These are phyloP conservation scores for Drosophila sulfurigaster DNA, from an alignment of 1,140 invertebrate species.

Conservation along the genomic window DNA sequence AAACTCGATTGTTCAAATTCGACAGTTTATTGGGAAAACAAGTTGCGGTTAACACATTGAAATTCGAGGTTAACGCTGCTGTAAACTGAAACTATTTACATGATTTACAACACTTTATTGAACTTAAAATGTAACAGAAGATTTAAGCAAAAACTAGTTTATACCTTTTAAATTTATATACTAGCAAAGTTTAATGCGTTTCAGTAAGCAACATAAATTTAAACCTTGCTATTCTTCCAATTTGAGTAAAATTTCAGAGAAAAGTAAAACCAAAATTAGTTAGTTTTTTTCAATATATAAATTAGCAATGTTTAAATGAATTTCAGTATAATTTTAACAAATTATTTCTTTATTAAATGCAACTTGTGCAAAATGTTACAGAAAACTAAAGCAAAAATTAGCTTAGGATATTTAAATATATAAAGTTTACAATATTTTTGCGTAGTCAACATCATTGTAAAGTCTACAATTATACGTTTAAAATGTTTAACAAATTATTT, in stretches of 20 bases:
- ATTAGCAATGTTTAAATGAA: too few relatives aligned
- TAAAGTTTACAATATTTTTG: too few relatives aligned
- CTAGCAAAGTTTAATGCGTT: background rate
- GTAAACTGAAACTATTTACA: background rate
- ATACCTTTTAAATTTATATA: background rate
- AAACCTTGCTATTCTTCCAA: too few relatives aligned
- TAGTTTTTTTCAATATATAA: too few relatives aligned
- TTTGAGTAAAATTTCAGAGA: too few relatives aligned
- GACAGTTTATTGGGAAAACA: conserved; percentile 2
- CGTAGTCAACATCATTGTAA: too few relatives aligned
- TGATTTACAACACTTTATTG: background rate
- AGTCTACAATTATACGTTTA: background rate
- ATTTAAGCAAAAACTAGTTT: background rate
- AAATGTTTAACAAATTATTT: background rate
- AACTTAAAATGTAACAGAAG: background rate
- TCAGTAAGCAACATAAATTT: background rate
- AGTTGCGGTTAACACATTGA: background rate
- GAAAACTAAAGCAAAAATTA: too few relatives aligned
- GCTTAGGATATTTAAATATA: too few relatives aligned
- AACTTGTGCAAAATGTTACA: too few relatives aligned
- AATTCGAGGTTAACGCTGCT: conserved; percentile 11
- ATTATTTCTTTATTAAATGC: too few relatives aligned
- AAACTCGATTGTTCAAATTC: conserved; percentile 7
- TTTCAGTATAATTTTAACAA: too few relatives aligned
- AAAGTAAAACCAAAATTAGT: too few relatives aligned